A percentile compares a stretch with the other conserved stretches of the same genome.
Evolutionary conservation across 2,888 invertebrate genomes (phyloP).

Genomic region (Lepeophtheirus nordmannii): DNA sequence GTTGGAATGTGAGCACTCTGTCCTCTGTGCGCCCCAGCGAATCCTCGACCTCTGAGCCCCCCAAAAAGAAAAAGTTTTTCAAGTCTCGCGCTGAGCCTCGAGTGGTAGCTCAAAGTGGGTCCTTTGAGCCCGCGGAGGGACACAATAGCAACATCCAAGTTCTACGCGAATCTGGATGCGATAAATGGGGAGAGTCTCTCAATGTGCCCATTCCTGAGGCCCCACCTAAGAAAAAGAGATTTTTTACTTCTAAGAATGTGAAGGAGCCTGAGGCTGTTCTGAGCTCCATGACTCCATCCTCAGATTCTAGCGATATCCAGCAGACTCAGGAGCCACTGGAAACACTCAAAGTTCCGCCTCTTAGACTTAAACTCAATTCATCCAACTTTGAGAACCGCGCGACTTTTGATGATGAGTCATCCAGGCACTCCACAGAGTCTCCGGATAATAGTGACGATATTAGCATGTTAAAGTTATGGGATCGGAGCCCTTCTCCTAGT

Average conservation of each 20-base stretch:
- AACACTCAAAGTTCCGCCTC: constrained; percentile 3
- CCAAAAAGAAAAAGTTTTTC: constrained; percentile 26
- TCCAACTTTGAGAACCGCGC: not conserved
- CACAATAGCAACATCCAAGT: not conserved
- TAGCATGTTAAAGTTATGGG: not conserved
- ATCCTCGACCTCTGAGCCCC: not conserved
- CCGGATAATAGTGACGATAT: not conserved
- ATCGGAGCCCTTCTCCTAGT: not conserved
- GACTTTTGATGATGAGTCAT: too few species aligned
- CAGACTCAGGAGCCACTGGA: not conserved
- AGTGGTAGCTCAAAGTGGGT: constrained; percentile 9
- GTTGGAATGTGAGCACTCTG: constrained; percentile 87
- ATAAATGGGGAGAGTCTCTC: not conserved
- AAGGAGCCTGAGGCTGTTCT: not conserved
- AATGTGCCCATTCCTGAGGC: not conserved
- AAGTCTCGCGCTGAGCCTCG: constrained; percentile 22
- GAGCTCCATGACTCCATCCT: not conserved
- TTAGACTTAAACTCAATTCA: not conserved
- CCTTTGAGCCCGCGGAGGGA: not conserved
- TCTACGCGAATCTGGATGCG: not conserved
- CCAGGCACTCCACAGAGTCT: too few species aligned
- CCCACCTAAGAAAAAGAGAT: not conserved
- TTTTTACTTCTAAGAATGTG: not conserved
- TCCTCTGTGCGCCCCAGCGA: constrained; percentile 43
- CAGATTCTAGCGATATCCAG: not conserved